Evolutionary conservation across 2,797 vertebrate genomes (phyloP).

Genomic region (Sebastes jordani): DNA sequence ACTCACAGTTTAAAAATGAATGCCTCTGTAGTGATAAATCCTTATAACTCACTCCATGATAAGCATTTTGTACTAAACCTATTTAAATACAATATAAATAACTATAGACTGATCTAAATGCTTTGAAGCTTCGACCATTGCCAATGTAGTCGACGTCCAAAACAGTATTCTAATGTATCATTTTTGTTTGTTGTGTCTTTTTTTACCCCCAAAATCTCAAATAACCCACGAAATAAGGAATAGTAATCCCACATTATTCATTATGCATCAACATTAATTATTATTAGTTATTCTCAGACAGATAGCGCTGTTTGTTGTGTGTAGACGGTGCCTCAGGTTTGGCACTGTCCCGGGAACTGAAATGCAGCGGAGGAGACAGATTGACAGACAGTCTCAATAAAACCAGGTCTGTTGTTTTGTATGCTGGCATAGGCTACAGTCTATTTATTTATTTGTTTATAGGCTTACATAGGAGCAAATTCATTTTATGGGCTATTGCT

Average conservation of each 20-base stretch:
- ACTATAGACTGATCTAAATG: too few relatives aligned
- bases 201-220: not conserved
- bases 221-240: not conserved
- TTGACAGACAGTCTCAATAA: too few relatives aligned
- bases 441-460: not conserved
- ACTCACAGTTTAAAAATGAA: not conserved
- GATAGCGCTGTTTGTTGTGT: not conserved
- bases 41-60: not conserved
- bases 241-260: not conserved
- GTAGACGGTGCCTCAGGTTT: too few relatives aligned
- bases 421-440: not conserved
- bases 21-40: not conserved
- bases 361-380: too few relatives aligned
- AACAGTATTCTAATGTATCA: not conserved
- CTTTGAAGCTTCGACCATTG: not conserved
- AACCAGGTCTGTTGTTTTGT: not conserved
- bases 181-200: not conserved
- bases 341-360: too few relatives aligned
- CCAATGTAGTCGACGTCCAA: not conserved
- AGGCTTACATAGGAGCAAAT: not conserved
- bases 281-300: not conserved
- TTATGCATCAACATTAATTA: too few relatives aligned
- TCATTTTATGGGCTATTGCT: not conserved
- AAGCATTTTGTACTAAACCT: not conserved
- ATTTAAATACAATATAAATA: not conserved